Base-by-base conservation (phyloP, 2,113 vertebrate genomes). In the Etheostoma spectabile region DNA sequence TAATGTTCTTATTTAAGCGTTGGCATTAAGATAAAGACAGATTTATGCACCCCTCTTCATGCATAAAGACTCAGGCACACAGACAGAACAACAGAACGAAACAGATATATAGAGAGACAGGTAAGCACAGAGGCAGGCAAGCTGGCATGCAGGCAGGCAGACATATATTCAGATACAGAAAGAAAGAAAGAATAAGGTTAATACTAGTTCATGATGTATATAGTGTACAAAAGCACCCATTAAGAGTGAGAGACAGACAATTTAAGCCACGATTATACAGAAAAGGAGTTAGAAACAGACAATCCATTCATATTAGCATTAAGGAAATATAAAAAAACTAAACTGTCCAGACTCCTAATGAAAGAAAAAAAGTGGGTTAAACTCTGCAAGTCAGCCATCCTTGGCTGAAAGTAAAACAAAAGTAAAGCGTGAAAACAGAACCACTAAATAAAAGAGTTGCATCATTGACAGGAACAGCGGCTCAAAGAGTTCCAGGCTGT, bases 391-490 rank as follows among this genome's bases (percentile, higher is more conserved):
- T 89, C 87, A 91, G 90, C 75, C 90, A 89, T 91, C 86, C 75
- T 73, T 53, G 19, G 82, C 90, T 93, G 83, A 84, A 91, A 91
- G 83, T 87, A 79, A 90, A 92, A 87, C 57, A 82, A 85, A 85
- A 85, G 86, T 89, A 75, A 86, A 89, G 88, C 45, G 76, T 90
- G 81, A 89, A 90, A 90, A 89, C 79, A 77, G 82, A 91, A 65
- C 84, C 79, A 74, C 86, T 67, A 80, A 90, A 88, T 85, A 86
- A 94, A 94, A 93, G 92, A 92, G 92, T 94, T 94, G 90, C 93
- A 92, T 93, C 91, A 92, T 66, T 90, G 88, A 88, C 80, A 80
- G 73, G 79, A 80, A 55, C 72, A 76, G 62, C 79, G 56, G 79
- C 85, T 89, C 77, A 88, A 84, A 92, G 86, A 69, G 35, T 76